A percentile compares a stretch with the other conserved stretches of the same genome.
Conservation (phyloP, 37 sponge, comb jelly and placozoan species). For the Cladorhizidae sp. region DNA sequence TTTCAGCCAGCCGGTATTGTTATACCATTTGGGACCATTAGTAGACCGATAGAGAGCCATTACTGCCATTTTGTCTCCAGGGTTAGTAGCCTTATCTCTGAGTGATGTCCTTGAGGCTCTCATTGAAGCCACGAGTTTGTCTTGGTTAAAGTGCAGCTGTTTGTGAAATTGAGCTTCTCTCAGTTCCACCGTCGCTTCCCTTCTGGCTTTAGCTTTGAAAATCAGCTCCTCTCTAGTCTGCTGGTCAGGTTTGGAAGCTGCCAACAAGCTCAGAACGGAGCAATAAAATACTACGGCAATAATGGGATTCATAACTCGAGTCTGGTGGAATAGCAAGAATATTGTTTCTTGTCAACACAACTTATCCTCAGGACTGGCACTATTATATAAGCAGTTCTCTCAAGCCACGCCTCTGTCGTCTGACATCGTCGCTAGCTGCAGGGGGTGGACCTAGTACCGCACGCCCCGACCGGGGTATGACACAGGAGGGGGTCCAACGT, state of each 20-base stretch:
- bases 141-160: conserved; percentile 1
- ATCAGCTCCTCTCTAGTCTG: neutral
- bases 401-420: too few species aligned
- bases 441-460: too few species aligned
- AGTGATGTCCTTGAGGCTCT: neutral
- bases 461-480: too few species aligned
- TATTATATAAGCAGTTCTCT: too few species aligned
- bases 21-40: conserved; percentile 62
- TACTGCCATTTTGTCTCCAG: conserved; percentile 55
- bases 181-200: neutral
- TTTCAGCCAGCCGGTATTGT: conserved; percentile 79
- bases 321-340: too few species aligned
- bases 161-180: conserved; percentile 11
- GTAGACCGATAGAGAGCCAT: conserved; percentile 68
- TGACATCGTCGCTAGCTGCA: too few species aligned
- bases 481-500: too few species aligned
- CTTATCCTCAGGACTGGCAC: too few species aligned
- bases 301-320: neutral
- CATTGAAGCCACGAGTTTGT: conserved; percentile 9
- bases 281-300: neutral
- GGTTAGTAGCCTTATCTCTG: conserved; percentile 24
- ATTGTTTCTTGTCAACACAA: too few species aligned
- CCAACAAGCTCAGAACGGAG: neutral
- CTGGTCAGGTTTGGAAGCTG: neutral
- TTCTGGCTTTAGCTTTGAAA: neutral